Conservation (phyloP, 2,888 invertebrate species). For the Muscina levida region DNA sequence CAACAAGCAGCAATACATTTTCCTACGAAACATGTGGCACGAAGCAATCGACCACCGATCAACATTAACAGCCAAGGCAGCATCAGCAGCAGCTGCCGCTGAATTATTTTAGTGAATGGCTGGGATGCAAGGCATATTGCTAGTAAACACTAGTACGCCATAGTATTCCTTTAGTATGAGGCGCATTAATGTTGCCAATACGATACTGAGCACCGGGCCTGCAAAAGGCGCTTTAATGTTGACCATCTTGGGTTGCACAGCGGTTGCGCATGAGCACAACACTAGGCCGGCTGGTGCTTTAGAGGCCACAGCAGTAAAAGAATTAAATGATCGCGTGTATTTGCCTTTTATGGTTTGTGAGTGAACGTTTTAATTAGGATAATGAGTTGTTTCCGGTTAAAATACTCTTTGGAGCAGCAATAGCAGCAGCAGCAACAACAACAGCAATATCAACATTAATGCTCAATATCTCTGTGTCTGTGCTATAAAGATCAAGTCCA, state of each 20-base stretch:
- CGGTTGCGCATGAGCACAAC: background rate
- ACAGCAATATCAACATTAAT: constrained; percentile 37
- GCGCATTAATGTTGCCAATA: too few relatives aligned
- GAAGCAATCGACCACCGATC: too few relatives aligned
- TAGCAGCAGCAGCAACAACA: constrained; percentile 58
- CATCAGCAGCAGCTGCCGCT: too few relatives aligned
- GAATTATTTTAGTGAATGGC: background rate
- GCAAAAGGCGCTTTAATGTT: constrained; percentile 61
- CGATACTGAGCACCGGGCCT: constrained; percentile 13
- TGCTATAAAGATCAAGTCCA: too few relatives aligned
- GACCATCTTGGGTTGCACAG: constrained; percentile 56
- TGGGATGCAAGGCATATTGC: background rate
- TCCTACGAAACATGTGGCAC: background rate
- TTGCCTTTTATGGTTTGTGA: constrained; percentile 74
- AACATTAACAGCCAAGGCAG: too few relatives aligned
- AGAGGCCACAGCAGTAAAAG: constrained; percentile 52
- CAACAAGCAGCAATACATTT: background rate
- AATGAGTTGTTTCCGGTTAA: constrained; percentile 78
- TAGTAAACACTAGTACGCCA: too few relatives aligned
- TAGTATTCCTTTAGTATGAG: too few relatives aligned
- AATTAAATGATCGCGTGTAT: constrained; percentile 78
- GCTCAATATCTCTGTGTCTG: background rate
- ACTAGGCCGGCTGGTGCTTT: constrained; percentile 33
- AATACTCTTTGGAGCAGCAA: constrained; percentile 3
- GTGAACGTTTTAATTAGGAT: constrained; percentile 79